Percentiles rank a stretch among this genome's conserved stretches.
Conservation (phyloP, 2,888 invertebrate species). For the Sepioteuthis lessoniana region DNA sequence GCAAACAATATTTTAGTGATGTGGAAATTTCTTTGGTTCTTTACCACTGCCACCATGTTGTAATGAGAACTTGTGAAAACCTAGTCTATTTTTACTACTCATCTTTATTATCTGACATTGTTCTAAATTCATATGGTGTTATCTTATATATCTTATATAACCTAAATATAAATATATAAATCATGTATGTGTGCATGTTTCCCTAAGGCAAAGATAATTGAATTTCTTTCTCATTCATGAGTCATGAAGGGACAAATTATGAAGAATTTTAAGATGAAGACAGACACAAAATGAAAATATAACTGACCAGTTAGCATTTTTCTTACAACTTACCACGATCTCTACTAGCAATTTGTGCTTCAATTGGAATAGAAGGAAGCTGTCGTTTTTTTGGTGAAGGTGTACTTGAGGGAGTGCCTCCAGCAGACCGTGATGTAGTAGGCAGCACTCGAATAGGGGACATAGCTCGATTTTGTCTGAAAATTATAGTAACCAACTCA, state of each 20-base stretch:
- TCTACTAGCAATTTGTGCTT: slow-evolving; percentile 70
- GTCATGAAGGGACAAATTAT: not conserved
- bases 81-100: too few relatives aligned
- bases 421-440: slow-evolving; percentile 76
- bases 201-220: not conserved
- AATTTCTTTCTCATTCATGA: not conserved
- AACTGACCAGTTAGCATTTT: not conserved
- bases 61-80: too few relatives aligned
- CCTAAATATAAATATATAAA: too few relatives aligned
- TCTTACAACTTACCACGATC: slow-evolving; percentile 69
- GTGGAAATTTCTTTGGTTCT: too few relatives aligned
- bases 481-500: not conserved
- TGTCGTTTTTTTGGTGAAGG: slow-evolving; percentile 91
- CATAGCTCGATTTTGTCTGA: slow-evolving; percentile 47
- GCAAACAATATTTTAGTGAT: too few relatives aligned
- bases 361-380: slow-evolving; percentile 90
- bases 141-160: too few relatives aligned
- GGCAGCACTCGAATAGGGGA: slow-evolving; percentile 45
- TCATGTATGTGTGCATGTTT: not conserved
- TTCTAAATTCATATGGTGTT: too few relatives aligned
- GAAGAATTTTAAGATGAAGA: not conserved
- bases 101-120: too few relatives aligned
- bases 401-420: slow-evolving; percentile 93
- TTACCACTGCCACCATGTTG: too few relatives aligned
- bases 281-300: not conserved